Evolutionary conservation across 2,113 vertebrate genomes (phyloP), one percentile per base, ranked within the genome.

Genomic region (Synodontis membranacea): DNA sequence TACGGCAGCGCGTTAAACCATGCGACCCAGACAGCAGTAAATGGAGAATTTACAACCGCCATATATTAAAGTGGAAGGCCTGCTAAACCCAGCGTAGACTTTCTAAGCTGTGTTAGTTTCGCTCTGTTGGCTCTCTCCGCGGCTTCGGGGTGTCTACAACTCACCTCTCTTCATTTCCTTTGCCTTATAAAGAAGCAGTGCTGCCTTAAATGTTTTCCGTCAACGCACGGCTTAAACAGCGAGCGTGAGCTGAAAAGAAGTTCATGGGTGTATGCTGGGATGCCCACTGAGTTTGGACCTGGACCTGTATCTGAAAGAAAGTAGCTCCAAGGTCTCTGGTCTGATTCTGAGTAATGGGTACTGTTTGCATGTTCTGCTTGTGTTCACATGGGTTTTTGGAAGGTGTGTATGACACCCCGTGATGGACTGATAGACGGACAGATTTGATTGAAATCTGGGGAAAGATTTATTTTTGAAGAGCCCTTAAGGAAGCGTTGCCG

Each of bases 21-120:
- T 91, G 85, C 75, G 91, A 91, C 92, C 94, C 90, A 88, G 89
- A 91, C 90, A 89, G 93, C 92, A 92, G 94, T 93, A 94, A 94
- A 92, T 91, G 89, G 89, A 91, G 90, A 92, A 95, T 95, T 95
- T 95, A 95, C 91, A 90, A 87, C 90, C n/a, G 17, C 90, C 90
- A 91, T 94, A 93, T 95, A 95, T 93, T 92, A 92, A 92, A 93
- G 91, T 89, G 88, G 91, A 93, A 91, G 84, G 88, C 75, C 91
- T 92, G 91, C 93, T 92, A 92, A 95, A 93, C 92, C 93, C 93
- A 92, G 89, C 88, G 89, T 92, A 94, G 93, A 94, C 93, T 93
- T 91, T 92, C 88, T 82, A 91, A 90, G 92, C 88, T 52, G 90
- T 87, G 88, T 85, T 86, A 91, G 91, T 90, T 94, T 93, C 89